A percentile compares a stretch with the other conserved stretches of the same genome.
phyloP scores from a whole-genome alignment of 2,113 vertebrate genomes.

The Xyrauchen texanus region DNA sequence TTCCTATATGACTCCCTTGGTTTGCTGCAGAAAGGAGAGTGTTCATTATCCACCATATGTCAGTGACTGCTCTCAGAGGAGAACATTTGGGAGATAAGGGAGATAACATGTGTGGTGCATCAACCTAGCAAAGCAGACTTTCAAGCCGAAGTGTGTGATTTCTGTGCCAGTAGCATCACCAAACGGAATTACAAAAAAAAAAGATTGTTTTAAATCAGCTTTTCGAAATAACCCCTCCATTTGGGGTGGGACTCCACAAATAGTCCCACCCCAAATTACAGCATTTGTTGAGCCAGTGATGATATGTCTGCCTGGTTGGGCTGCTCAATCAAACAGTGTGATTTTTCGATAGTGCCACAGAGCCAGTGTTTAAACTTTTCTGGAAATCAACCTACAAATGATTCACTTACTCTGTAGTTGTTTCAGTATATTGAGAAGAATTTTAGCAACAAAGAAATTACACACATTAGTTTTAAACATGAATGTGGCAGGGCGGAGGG shows the following conservation, averaged over 20 bases:
- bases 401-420: too few species aligned
- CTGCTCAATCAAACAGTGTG: too few species aligned
- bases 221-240: conserved; percentile 50
- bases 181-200: too few species aligned
- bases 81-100: conserved; percentile 32
- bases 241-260: conserved; percentile 56
- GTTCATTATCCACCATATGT: conserved; percentile 58
- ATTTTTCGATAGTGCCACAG: too few species aligned
- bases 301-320: too few species aligned
- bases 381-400: too few species aligned
- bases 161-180: too few species aligned
- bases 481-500: too few species aligned
- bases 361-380: too few species aligned
- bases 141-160: conserved; percentile 21
- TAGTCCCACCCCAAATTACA: conserved; percentile 41
- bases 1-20: conserved; percentile 50
- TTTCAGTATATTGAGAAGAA: too few species aligned
- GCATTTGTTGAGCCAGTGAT: too few species aligned
- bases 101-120: conserved; percentile 53
- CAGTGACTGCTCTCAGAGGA: conserved; percentile 57
- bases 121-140: conserved; percentile 49
- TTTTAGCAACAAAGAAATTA: too few species aligned
- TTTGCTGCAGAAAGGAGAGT: conserved; percentile 47
- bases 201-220: conserved; percentile 56
- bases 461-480: conserved; percentile 34